Conservation (phyloP, 1,140 invertebrate species). For the Papilio aristodemus region DNA sequence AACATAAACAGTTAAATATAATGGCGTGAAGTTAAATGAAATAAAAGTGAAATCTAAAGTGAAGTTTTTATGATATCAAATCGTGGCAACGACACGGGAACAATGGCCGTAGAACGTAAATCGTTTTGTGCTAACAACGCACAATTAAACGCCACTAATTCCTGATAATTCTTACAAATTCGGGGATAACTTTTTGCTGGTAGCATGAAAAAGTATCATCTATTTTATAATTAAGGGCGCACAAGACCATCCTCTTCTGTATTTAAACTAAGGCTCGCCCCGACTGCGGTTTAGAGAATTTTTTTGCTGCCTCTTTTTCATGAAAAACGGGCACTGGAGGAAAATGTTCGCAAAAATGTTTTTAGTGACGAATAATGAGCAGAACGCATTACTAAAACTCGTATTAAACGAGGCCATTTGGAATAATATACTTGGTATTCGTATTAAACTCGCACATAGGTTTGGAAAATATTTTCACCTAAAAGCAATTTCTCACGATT, state of each 20-base stretch:
- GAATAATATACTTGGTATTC: neutral
- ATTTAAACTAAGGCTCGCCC: slow-evolving; percentile 22
- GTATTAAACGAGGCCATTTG: slow-evolving; percentile 3
- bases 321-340: slow-evolving; percentile 13
- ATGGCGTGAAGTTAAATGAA: neutral
- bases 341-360: slow-evolving; percentile 25
- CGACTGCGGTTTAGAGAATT: slow-evolving; percentile 21
- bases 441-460: neutral
- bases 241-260: slow-evolving; percentile 22
- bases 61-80: neutral
- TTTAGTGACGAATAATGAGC: slow-evolving; percentile 17
- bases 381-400: slow-evolving; percentile 16
- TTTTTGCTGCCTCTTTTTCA: slow-evolving; percentile 16
- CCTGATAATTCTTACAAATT: slow-evolving; percentile 24
- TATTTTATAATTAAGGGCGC: slow-evolving; percentile 28
- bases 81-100: neutral
- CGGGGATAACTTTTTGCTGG: slow-evolving; percentile 25
- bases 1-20: neutral
- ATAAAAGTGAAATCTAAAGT: neutral
- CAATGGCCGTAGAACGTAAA: neutral
- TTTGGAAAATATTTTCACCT: too few species aligned
- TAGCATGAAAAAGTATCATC: slow-evolving; percentile 14
- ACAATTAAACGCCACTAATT: slow-evolving; percentile 23
- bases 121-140: neutral
- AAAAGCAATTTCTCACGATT: too few species aligned